Conservation (phyloP, 2,888 invertebrate genomes). For the Helicoverpa assulta region DNA sequence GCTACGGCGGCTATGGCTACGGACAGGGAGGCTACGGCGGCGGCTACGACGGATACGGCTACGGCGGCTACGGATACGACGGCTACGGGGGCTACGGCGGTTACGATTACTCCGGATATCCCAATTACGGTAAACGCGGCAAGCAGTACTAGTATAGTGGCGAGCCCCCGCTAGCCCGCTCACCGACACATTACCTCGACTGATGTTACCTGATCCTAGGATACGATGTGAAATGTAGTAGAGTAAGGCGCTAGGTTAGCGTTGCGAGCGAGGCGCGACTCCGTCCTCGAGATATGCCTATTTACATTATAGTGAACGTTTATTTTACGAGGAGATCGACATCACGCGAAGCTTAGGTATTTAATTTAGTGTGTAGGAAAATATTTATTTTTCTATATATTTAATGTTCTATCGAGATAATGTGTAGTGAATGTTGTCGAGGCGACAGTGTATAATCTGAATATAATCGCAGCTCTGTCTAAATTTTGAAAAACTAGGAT, state of each 20-base stretch:
- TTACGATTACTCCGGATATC: slow-evolving; percentile 95
- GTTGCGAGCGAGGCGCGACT: slow-evolving; percentile 84
- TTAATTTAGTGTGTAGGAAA: slow-evolving; percentile 89
- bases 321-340: slow-evolving; percentile 85
- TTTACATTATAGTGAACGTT: slow-evolving; percentile 83
- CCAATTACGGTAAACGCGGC: slow-evolving; percentile 94
- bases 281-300: slow-evolving; percentile 87
- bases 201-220: slow-evolving; percentile 90
- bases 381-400: slow-evolving; percentile 90
- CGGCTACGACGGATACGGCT: slow-evolving; percentile 94
- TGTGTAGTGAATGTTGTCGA: slow-evolving; percentile 89
- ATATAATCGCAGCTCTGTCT: slow-evolving; percentile 66
- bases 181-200: slow-evolving; percentile 90
- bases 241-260: slow-evolving; percentile 84
- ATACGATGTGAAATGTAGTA: slow-evolving; percentile 83
- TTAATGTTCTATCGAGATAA: slow-evolving; percentile 90
- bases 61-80: slow-evolving; percentile 93
- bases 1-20: slow-evolving; percentile 92
- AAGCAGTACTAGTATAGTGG: slow-evolving; percentile 86
- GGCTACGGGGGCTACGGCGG: slow-evolving; percentile 95
- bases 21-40: slow-evolving; percentile 93
- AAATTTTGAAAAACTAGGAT: slow-evolving; percentile 76
- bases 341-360: slow-evolving; percentile 89
- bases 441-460: slow-evolving; percentile 84
- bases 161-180: slow-evolving; percentile 82